Percentiles rank a stretch among this genome's conserved stretches.
Evolutionary conservation across 1,140 invertebrate species (phyloP).

Genomic region (Drosophila parabipectinata): DNA sequence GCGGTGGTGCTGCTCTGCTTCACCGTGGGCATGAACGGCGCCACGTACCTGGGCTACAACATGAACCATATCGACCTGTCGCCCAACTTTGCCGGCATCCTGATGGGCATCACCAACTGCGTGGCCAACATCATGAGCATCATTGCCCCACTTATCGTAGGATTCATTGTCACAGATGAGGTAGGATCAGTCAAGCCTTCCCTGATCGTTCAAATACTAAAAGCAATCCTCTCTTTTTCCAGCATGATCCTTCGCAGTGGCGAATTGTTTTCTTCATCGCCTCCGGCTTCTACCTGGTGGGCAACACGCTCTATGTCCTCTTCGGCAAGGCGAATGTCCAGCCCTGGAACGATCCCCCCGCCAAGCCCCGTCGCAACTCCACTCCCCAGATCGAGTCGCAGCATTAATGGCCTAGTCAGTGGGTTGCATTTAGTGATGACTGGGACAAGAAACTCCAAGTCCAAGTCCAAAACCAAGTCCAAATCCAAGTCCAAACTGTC

Average conservation of each 20-base stretch:
- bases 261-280: slow-evolving; percentile 90
- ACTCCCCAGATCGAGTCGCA: slow-evolving; percentile 67
- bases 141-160: slow-evolving; percentile 88
- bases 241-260: slow-evolving; percentile 88
- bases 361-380: slow-evolving; percentile 62
- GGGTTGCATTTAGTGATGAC: slow-evolving; percentile 9
- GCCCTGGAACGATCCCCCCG: slow-evolving; percentile 87
- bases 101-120: slow-evolving; percentile 90
- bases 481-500: slow-evolving; percentile 1
- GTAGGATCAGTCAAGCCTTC: slow-evolving; percentile 82
- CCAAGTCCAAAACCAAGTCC: slow-evolving; percentile 28
- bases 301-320: slow-evolving; percentile 88
- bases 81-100: slow-evolving; percentile 90
- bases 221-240: slow-evolving; percentile 12
- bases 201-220: neutral
- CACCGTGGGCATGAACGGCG: slow-evolving; percentile 91
- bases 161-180: slow-evolving; percentile 87
- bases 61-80: slow-evolving; percentile 91
- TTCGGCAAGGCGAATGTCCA: slow-evolving; percentile 88
- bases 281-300: slow-evolving; percentile 88
- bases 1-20: slow-evolving; percentile 87
- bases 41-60: slow-evolving; percentile 89
- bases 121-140: slow-evolving; percentile 90
- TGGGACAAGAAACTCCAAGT: slow-evolving; percentile 50
- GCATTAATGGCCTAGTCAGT: slow-evolving; percentile 36